Percentiles rank a stretch among this genome's conserved stretches.
phyloP scores from a whole-genome alignment of 2,888 invertebrate species.

The Scaptomyza tumidula region DNA sequence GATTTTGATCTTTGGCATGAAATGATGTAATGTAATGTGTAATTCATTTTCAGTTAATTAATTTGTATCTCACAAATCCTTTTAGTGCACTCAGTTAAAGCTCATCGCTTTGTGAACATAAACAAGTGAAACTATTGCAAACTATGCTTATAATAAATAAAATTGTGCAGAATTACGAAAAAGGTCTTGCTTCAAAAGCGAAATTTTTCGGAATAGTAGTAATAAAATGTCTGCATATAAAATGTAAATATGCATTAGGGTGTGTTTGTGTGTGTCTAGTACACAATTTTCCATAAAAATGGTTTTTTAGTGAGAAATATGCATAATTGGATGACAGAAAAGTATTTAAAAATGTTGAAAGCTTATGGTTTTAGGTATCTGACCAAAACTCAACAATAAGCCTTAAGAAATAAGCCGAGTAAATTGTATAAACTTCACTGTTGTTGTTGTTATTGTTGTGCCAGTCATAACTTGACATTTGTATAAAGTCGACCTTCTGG shows the following conservation, averaged over 20 bases:
- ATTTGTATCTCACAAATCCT: not conserved
- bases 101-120: not conserved
- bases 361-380: no score
- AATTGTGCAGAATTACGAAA: not conserved
- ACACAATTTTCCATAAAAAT: no score
- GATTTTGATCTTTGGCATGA: not conserved
- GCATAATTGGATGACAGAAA: no score
- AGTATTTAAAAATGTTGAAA: no score
- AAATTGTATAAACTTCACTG: not conserved
- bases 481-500: constrained; percentile 13
- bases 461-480: not conserved
- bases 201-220: not conserved
- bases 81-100: not conserved
- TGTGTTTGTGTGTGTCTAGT: no score
- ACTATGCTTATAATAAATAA: not conserved
- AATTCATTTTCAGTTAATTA: not conserved
- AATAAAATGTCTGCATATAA: not conserved
- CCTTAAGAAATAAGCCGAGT: no score
- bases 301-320: no score
- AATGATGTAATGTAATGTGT: not conserved
- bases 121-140: not conserved
- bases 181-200: not conserved
- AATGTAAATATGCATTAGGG: not conserved
- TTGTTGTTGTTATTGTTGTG: not conserved
- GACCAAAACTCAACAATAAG: no score